Conservation (phyloP, 1,140 invertebrate genomes). For the Apocrypta bakeri region DNA sequence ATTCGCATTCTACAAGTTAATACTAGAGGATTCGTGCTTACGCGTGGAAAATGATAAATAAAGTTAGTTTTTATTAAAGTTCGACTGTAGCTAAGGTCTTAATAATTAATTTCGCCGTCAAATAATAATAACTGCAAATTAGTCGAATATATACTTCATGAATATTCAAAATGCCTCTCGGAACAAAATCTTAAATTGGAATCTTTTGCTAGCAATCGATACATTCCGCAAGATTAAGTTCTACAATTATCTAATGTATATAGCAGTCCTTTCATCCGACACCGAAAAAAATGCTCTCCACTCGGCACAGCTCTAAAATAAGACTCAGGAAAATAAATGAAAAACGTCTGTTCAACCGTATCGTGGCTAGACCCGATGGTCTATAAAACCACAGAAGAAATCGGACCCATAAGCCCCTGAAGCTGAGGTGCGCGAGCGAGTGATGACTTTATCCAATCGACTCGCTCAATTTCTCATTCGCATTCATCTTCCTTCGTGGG, state of each 20-base stretch:
- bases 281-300: conserved; percentile 1
- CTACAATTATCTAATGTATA: not conserved
- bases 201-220: conserved; percentile 37
- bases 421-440: conserved; percentile 51
- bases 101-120: not conserved
- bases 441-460: conserved; percentile 75
- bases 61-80: too few relatives aligned
- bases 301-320: not conserved
- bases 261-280: not conserved
- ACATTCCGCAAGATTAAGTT: conserved; percentile 11
- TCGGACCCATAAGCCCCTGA: not conserved
- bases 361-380: conserved; percentile 20
- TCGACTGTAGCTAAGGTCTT: too few relatives aligned
- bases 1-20: too few relatives aligned
- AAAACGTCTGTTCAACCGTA: conserved; percentile 39
- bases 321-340: conserved; percentile 41
- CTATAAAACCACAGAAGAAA: not conserved
- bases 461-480: conserved; percentile 70
- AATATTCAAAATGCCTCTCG: conserved; percentile 12
- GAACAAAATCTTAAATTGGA: conserved; percentile 25
- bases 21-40: too few relatives aligned
- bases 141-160: not conserved
- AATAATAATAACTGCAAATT: not conserved
- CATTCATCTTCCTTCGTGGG: conserved; percentile 68
- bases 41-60: too few relatives aligned